Evolutionary conservation across 2,888 invertebrate species (phyloP), one percentile per base, ranked within the genome.

Genomic region (Chesias legatella): DNA sequence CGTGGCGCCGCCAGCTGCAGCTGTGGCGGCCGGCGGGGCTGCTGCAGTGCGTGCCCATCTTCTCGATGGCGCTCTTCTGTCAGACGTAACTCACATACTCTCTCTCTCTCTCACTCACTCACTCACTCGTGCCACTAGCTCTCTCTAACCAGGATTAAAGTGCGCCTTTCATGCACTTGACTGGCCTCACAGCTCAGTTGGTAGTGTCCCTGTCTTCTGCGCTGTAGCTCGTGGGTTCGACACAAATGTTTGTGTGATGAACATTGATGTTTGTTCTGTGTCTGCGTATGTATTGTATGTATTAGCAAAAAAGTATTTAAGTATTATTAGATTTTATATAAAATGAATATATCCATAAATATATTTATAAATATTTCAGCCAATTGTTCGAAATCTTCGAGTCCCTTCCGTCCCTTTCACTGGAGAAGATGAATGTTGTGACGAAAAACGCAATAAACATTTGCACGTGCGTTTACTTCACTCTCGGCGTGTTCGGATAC

Each of bases 21-120:
- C 91, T 92, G 67, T 97, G 97, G 97, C 90, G 92, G 58, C 94
- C 96, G 0, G 90, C 93, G 0, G 98, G 98, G 0, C 86, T 98
- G 42, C 85, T 98, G 33, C 96, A 97, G 62, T 97, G 97, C 71
- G 89, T 98, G 52, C 99, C 99, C 0, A 98, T 99, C 58, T 97
- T 98, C 80, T 95, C 97, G 7, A 96, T 98, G 94, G 98, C 98
- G 0, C 89, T 98, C 37, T 97, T 97, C 51, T 99, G 99, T 82
- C 99, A 99, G 85, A 97, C 98, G 93, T 96, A 80, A 91, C 92
- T 88, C 24, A 31, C 7, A 23, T 20, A 25, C 10, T n/a, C n/a
- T n/a, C n/a, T n/a, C n/a, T n/a, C n/a, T n/a, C n/a, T n/a, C n/a
- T n/a, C n/a, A n/a, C n/a, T n/a, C n/a, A n/a, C n/a, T n/a, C n/a